Percentiles rank a stretch among this genome's conserved stretches.
Evolutionary conservation across 2,797 vertebrate genomes (phyloP).

Genomic region (Eutrigla gurnardus): DNA sequence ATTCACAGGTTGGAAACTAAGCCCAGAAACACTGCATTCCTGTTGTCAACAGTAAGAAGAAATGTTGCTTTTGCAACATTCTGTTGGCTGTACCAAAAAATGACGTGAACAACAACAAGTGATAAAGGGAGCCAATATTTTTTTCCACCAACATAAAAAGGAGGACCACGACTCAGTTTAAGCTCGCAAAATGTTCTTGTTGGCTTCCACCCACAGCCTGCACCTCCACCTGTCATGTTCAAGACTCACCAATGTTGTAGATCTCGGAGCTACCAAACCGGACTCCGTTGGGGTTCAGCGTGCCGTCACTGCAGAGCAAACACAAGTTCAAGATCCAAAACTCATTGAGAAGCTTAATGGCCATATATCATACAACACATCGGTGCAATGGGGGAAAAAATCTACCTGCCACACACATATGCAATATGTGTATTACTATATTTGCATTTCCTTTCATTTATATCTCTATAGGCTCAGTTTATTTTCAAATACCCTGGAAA

Average conservation of each 20-base stretch:
- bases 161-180: background rate
- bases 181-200: background rate
- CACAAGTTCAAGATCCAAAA: slow-evolving; percentile 29
- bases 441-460: background rate
- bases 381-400: background rate
- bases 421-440: background rate
- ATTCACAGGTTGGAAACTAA: slow-evolving; percentile 12
- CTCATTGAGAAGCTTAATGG: background rate
- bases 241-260: slow-evolving; percentile 94
- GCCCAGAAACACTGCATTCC: background rate
- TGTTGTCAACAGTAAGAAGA: background rate
- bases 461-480: background rate
- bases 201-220: background rate
- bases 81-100: background rate
- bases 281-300: slow-evolving; percentile 96
- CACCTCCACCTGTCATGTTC: slow-evolving; percentile 4
- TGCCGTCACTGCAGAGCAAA: slow-evolving; percentile 89
- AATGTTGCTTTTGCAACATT: background rate
- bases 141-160: background rate
- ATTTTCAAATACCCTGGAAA: background rate
- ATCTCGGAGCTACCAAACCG: slow-evolving; percentile 98
- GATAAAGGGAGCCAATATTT: background rate
- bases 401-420: background rate
- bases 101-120: slow-evolving; percentile 1
- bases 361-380: slow-evolving; percentile 1